Percentiles rank a stretch among this genome's conserved stretches.
Conservation (phyloP, 2,113 vertebrate species). For the Coreoperca whiteheadi region DNA sequence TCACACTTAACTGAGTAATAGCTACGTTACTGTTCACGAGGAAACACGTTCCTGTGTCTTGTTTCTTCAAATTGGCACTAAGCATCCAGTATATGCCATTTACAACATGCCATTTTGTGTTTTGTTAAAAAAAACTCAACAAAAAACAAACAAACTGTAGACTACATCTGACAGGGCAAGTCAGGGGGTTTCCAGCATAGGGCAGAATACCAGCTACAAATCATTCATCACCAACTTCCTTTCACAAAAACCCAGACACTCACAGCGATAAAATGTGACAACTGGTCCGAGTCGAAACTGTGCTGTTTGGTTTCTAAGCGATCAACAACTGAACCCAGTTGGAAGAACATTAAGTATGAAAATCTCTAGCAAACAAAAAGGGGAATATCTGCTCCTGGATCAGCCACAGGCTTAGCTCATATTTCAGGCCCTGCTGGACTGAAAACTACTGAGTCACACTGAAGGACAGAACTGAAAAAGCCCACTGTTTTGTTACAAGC, state of each 20-base stretch:
- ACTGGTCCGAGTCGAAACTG: neutral
- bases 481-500: slow-evolving; percentile 1
- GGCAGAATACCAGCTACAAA: slow-evolving; percentile 16
- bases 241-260: slow-evolving; percentile 13
- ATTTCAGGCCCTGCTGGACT: slow-evolving; percentile 73
- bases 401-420: slow-evolving; percentile 62
- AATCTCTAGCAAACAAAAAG: slow-evolving; percentile 51
- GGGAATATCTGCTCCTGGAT: slow-evolving; percentile 32
- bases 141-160: no score
- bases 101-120: neutral
- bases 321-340: neutral
- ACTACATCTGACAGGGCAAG: slow-evolving; percentile 39
- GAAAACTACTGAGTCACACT: slow-evolving; percentile 80
- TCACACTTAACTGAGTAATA: neutral
- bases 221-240: slow-evolving; percentile 53
- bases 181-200: slow-evolving; percentile 68
- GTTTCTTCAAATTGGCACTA: neutral
- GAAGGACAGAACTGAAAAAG: slow-evolving; percentile 53
- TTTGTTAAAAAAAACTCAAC: neutral
- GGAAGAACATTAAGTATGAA: slow-evolving; percentile 14
- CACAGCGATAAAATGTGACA: neutral
- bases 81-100: neutral
- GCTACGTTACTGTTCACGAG: no score
- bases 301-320: neutral
- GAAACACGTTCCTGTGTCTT: neutral